Percentiles rank a stretch among this genome's conserved stretches.
Evolutionary conservation across 2,113 vertebrate species (phyloP).

Genomic region (Tenrec ecaudatus): DNA sequence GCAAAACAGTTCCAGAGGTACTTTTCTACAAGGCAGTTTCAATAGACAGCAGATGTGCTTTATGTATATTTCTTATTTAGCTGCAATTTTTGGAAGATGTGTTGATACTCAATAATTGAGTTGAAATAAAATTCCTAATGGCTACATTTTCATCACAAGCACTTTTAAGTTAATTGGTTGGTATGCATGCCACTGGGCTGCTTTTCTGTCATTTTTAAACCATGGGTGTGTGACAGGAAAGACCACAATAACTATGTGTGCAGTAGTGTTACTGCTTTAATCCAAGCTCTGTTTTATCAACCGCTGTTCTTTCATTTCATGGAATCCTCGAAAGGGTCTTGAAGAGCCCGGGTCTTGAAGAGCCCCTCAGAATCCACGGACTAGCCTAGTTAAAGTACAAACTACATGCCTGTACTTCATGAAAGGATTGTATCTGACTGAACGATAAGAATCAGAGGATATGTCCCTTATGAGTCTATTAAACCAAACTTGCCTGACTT

Average conservation of each 20-base stretch:
- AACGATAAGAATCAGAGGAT: not conserved
- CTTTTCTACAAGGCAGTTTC: not conserved
- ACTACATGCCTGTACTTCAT: not conserved
- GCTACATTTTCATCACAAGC: not conserved
- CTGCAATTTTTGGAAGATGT: not conserved
- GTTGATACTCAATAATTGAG: not conserved
- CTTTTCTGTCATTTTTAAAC: not conserved
- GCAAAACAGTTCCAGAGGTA: not conserved
- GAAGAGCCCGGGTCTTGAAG: not conserved
- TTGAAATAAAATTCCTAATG: constrained; percentile 23
- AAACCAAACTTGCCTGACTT: not conserved
- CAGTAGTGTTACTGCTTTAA: not conserved
- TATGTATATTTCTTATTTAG: not conserved
- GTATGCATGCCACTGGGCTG: not conserved
- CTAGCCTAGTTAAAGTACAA: not conserved
- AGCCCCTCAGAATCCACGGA: not conserved
- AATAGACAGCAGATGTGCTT: not conserved
- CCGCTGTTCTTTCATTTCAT: not conserved
- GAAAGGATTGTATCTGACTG: not conserved
- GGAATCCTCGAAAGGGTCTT: not conserved
- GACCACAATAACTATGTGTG: not conserved
- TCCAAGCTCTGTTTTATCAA: not conserved
- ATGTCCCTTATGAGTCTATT: not conserved
- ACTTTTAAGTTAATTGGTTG: not conserved
- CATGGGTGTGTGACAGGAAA: not conserved